A percentile compares a stretch with the other conserved stretches of the same genome.
Evolutionary conservation across 1,140 invertebrate species (phyloP).

Genomic region (Cydia amplana): DNA sequence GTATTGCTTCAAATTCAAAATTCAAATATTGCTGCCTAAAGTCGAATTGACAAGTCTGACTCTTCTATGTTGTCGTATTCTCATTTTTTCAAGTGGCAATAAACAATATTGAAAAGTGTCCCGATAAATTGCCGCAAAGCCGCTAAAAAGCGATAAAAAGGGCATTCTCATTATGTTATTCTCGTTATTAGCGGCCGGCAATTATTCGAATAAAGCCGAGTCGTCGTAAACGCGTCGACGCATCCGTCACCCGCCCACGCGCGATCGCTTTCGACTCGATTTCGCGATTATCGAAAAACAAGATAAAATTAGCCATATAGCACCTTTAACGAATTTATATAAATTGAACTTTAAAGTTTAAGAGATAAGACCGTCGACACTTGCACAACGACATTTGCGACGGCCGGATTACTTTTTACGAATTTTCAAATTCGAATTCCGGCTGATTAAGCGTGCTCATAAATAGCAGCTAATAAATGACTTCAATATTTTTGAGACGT

Average conservation of each 20-base stretch:
- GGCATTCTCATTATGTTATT: constrained; percentile 40
- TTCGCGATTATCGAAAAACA: constrained; percentile 33
- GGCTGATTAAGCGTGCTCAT: not conserved
- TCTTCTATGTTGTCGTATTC: not conserved
- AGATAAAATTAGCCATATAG: constrained; percentile 12
- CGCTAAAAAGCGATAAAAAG: constrained; percentile 32
- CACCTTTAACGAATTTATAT: not conserved
- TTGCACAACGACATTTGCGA: not conserved
- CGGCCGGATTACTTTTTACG: not conserved
- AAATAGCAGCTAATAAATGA: constrained; percentile 5
- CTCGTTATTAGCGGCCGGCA: constrained; percentile 34
- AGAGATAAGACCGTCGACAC: not conserved
- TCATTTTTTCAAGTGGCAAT: not conserved
- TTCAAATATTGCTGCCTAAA: not conserved
- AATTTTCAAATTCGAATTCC: not conserved
- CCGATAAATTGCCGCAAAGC: constrained; percentile 8
- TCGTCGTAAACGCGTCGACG: constrained; percentile 41
- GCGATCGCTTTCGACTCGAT: constrained; percentile 39
- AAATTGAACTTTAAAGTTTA: constrained; percentile 1
- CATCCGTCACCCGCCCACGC: constrained; percentile 41
- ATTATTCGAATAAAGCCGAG: constrained; percentile 50
- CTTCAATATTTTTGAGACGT: not conserved
- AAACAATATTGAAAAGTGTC: constrained; percentile 4
- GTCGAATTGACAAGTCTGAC: not conserved
- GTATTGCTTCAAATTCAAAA: not conserved